These are phyloP conservation scores for Panonychus citri DNA, from an alignment of 1,140 invertebrate species.

Conservation along the genomic window DNA sequence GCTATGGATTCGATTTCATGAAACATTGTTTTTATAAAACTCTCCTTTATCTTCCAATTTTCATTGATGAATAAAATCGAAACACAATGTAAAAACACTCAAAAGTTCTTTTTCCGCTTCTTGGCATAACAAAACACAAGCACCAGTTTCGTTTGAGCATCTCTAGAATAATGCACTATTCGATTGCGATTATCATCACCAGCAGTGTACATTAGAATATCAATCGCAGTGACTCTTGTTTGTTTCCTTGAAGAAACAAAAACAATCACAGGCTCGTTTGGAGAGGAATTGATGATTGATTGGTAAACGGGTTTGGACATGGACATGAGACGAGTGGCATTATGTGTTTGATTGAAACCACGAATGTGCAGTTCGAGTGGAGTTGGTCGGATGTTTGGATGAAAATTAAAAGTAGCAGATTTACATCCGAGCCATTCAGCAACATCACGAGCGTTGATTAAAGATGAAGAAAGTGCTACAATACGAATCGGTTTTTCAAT, in stretches of 20 bases:
- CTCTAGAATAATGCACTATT: constrained; percentile 75
- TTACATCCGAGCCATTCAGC: constrained; percentile 89
- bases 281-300: constrained; percentile 62
- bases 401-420: constrained; percentile 91
- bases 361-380: constrained; percentile 84
- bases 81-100: too few relatives aligned
- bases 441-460: constrained; percentile 84
- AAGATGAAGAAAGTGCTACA: constrained; percentile 74
- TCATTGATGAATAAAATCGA: too few relatives aligned
- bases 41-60: too few relatives aligned
- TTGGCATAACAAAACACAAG: too few relatives aligned
- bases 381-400: constrained; percentile 83
- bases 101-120: too few relatives aligned
- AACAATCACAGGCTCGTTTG: constrained; percentile 71
- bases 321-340: constrained; percentile 72
- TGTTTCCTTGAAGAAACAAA: constrained; percentile 89
- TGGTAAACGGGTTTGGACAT: constrained; percentile 97
- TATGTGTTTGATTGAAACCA: constrained; percentile 93
- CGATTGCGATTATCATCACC: constrained; percentile 56
- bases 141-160: too few relatives aligned
- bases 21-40: too few relatives aligned
- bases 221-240: constrained; percentile 75
- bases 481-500: constrained; percentile 80
- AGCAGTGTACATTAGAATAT: constrained; percentile 73
- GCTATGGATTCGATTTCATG: too few relatives aligned